Evolutionary conservation across 2,888 invertebrate genomes (phyloP), one percentile per base, ranked within the genome.

Genomic region (Poecilobothrus nobilitatus): DNA sequence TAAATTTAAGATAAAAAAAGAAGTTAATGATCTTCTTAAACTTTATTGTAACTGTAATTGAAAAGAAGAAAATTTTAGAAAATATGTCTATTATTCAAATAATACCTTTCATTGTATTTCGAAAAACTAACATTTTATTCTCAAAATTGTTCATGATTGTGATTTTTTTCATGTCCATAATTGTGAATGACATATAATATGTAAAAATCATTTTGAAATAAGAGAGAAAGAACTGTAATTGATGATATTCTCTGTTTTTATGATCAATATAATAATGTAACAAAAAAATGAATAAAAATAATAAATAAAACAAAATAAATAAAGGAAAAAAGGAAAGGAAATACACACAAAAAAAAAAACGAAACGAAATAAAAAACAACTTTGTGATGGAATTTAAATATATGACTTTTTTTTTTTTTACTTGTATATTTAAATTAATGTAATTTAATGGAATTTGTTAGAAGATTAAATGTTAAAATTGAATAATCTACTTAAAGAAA

Each of bases 261-360:
- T 53, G 53, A 53, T 53, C 53, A 53, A 53, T 53, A 53, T 53
- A 53, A 53, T 53, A 53, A 53, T 53, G 53, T 53, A 53, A 53
- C 53, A 53, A 53, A 53, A 44, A 18, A 18, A 53, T n/a, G 15
- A 53, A 18, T 12, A 53, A 18, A 53, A 53, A 6, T 18, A 37
- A 53, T n/a, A n/a, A 53, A 53, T 53, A 53, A 53, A 53, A 12
- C 7, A 53, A 53, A 12, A 53, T 27, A 27, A 27, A 53, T 27
- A 27, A 27, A 27, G 27, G 27, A 53, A 53, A 12, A 53, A 53
- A 53, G 9, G 18, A 53, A 53, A 53, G 15, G 15, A 53, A 44
- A 44, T 44, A 44, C n/a, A n/a, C n/a, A n/a, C n/a, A 44, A 44
- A 44, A 10, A 44, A 44, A 44, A 10, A 44, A 44, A 44, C 12